Conservation (phyloP, 2,888 invertebrate species). For the Byasa hedistus region DNA sequence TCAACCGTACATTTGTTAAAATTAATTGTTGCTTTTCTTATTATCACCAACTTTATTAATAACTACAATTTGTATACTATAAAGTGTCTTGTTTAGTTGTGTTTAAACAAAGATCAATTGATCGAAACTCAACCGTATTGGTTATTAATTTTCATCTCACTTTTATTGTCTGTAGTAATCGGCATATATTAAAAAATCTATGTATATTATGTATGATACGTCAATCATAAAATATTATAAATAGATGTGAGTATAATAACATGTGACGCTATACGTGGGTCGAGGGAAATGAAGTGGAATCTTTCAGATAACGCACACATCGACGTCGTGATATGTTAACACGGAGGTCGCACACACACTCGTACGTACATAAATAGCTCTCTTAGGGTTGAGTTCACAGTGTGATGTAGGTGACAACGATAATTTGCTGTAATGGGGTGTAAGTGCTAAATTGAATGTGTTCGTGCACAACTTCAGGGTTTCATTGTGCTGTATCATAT, state of each 20-base stretch:
- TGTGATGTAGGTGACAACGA: constrained; percentile 74
- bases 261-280: constrained; percentile 71
- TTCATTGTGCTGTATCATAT: constrained; percentile 47
- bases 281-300: constrained; percentile 79
- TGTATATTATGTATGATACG: background rate
- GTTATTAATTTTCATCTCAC: too few relatives aligned
- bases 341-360: constrained; percentile 36
- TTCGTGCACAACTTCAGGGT: constrained; percentile 48
- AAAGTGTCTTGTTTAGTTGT: too few relatives aligned
- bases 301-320: constrained; percentile 77
- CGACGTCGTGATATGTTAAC: constrained; percentile 37
- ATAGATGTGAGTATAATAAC: constrained; percentile 47
- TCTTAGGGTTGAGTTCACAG: constrained; percentile 61
- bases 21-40: too few relatives aligned
- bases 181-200: too few relatives aligned
- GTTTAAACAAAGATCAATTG: too few relatives aligned
- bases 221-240: constrained; percentile 24
- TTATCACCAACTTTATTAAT: too few relatives aligned
- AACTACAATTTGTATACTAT: too few relatives aligned
- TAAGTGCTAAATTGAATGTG: constrained; percentile 70
- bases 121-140: too few relatives aligned
- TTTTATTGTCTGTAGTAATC: too few relatives aligned
- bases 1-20: background rate
- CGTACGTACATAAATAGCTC: constrained; percentile 40
- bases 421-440: constrained; percentile 73